Conservation (phyloP, 2,888 invertebrate genomes). For the Girardia tigrina region DNA sequence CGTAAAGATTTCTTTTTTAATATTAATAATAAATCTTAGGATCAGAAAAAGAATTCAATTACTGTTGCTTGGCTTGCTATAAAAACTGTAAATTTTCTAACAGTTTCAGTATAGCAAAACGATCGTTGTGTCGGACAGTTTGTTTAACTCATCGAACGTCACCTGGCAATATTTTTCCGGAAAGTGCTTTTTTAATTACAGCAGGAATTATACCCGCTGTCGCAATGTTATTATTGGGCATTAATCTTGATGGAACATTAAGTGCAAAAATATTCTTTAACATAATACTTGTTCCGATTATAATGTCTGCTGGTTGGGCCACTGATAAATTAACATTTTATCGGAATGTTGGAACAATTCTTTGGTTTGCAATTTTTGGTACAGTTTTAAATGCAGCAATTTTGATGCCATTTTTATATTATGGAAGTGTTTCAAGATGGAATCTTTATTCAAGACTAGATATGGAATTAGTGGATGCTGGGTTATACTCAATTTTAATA, state of each 20-base stretch:
- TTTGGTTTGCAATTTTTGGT: not conserved
- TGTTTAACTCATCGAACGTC: slow-evolving; percentile 17
- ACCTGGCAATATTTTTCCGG: not conserved
- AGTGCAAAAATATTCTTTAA: slow-evolving; percentile 21
- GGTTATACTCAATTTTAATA: not conserved
- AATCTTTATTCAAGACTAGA: not conserved
- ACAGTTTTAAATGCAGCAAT: slow-evolving; percentile 20
- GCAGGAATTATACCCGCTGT: slow-evolving; percentile 1
- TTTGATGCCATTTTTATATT: slow-evolving; percentile 24
- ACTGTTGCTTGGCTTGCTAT: not conserved
- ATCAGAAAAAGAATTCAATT: slow-evolving; percentile 4
- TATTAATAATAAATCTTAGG: not conserved
- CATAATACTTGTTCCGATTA: not conserved
- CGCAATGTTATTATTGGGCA: not conserved
- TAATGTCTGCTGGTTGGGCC: slow-evolving; percentile 19
- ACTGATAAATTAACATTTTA: slow-evolving; percentile 14
- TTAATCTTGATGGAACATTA: not conserved
- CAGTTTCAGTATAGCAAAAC: not conserved
- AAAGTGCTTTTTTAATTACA: not conserved
- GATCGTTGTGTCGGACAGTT: not conserved
- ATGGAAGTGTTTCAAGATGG: not conserved
- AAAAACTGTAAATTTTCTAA: not conserved
- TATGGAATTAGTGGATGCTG: slow-evolving; percentile 21
- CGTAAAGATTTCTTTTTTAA: not conserved
- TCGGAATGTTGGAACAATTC: slow-evolving; percentile 27